Conservation (phyloP, 2,888 invertebrate genomes). For the Xylota sylvarum region DNA sequence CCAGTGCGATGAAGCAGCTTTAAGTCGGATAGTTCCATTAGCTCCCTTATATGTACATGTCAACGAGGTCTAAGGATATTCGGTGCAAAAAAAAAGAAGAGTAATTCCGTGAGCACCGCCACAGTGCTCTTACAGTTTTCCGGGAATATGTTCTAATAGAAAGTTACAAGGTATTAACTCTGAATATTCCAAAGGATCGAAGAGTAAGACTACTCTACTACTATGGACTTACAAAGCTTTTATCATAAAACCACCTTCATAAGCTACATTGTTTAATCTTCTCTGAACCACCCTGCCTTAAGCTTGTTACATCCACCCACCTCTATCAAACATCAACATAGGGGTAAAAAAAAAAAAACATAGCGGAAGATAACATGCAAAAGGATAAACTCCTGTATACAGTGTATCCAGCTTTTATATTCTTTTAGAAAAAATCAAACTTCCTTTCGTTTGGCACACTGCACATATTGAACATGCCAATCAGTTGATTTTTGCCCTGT, state of each 20-base stretch:
- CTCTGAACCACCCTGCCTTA: constrained; percentile 9
- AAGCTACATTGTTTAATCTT: background rate
- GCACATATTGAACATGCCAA: constrained; percentile 29
- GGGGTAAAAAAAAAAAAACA: no score
- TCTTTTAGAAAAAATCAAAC: constrained; percentile 25
- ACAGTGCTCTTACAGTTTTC: no score
- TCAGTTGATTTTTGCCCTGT: constrained; percentile 13
- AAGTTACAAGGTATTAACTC: no score
- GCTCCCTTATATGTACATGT: no score
- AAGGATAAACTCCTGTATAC: constrained; percentile 18
- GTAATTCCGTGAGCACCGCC: no score
- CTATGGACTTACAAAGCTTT: background rate
- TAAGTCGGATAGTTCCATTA: no score
- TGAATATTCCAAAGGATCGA: no score
- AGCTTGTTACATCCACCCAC: background rate
- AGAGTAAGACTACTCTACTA: background rate
- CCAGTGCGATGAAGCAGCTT: no score
- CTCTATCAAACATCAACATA: background rate
- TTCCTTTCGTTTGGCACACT: constrained; percentile 31
- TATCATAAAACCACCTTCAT: background rate
- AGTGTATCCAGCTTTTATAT: constrained; percentile 1
- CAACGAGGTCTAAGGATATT: no score
- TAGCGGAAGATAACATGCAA: constrained; percentile 3
- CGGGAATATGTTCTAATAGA: no score
- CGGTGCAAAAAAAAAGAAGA: no score